These are phyloP conservation scores for Cnemophilus loriae DNA, from an alignment of 2,113 vertebrate species.

Conservation along the genomic window DNA sequence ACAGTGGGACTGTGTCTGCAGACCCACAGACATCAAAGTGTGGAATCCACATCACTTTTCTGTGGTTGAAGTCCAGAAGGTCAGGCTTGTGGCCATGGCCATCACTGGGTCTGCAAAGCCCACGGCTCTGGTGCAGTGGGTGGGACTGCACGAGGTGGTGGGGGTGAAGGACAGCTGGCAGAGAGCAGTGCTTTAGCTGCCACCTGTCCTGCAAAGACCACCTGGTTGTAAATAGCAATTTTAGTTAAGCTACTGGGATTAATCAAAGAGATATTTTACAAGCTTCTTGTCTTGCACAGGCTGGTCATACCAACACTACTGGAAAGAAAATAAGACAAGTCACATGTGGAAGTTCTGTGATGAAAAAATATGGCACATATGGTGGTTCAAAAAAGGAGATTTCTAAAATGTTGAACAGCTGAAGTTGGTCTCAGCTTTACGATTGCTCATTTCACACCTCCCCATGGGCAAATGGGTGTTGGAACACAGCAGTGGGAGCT, in stretches of 20 bases:
- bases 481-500: neutral
- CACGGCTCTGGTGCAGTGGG: accelerated
- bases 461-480: neutral
- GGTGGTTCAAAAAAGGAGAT: neutral
- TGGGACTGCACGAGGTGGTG: accelerated
- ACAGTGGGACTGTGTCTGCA: accelerated
- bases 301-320: neutral
- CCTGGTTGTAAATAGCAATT: neutral
- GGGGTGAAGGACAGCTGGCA: neutral
- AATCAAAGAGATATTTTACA: neutral
- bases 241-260: neutral
- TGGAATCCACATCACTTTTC: neutral
- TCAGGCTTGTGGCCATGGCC: neutral
- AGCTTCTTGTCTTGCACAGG: neutral
- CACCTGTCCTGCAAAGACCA: neutral
- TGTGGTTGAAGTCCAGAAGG: accelerated
- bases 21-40: accelerated
- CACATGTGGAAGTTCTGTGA: neutral
- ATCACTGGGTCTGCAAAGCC: neutral
- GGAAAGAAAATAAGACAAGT: neutral
- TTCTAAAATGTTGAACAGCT: neutral
- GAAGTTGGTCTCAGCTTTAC: neutral
- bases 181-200: neutral
- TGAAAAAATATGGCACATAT: neutral
- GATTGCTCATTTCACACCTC: neutral